phyloP scores from a whole-genome alignment of 2,113 vertebrate species.

The Cynopterus brachyotis region DNA sequence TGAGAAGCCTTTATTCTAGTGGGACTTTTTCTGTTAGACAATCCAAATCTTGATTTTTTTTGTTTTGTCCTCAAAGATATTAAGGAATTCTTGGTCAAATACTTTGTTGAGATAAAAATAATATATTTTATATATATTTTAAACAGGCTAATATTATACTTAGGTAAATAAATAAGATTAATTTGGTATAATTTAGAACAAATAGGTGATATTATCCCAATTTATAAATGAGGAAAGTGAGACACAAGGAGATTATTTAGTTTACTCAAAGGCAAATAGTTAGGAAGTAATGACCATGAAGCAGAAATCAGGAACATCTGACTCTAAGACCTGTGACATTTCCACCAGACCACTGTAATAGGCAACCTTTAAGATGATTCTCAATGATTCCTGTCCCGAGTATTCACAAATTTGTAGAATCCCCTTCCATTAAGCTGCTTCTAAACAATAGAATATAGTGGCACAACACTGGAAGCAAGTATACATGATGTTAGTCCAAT shows the following conservation, averaged over 20 bases:
- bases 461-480: neutral
- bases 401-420: neutral
- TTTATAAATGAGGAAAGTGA: neutral
- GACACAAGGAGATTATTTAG: neutral
- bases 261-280: neutral
- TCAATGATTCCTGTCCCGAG: neutral
- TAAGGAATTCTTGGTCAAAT: neutral
- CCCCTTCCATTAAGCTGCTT: neutral
- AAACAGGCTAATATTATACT: neutral
- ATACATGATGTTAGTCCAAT: neutral
- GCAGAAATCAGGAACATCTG: neutral
- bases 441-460: neutral
- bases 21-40: neutral
- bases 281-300: neutral
- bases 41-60: neutral
- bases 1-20: neutral
- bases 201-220: neutral
- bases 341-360: neutral
- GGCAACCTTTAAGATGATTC: neutral
- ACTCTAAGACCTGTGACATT: neutral
- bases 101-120: neutral
- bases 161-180: neutral
- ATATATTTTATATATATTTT: neutral
- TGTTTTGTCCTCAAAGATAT: neutral
- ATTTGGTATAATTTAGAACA: conserved; percentile 16